Percentiles rank a stretch among this genome's conserved stretches.
Evolutionary conservation across 2,797 vertebrate genomes (phyloP).

Genomic region (Psittacula derbiana): DNA sequence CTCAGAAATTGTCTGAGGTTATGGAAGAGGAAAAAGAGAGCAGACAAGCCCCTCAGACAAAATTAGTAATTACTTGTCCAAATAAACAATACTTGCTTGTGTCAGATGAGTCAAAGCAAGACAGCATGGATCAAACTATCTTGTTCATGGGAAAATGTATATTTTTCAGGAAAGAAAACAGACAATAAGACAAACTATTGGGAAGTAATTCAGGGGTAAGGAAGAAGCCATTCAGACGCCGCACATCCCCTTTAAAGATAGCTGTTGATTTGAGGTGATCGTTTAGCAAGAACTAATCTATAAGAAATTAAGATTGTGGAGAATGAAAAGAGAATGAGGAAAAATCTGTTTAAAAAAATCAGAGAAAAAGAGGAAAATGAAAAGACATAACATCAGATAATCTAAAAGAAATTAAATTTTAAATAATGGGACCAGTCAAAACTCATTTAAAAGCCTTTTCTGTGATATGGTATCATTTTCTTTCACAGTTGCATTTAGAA

Average conservation of each 20-base stretch:
- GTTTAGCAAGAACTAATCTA: neutral
- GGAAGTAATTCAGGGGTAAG: neutral
- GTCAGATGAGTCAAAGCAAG: neutral
- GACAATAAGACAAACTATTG: neutral
- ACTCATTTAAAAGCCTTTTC: neutral
- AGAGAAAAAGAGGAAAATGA: neutral
- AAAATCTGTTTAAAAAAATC: neutral
- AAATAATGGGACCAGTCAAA: neutral
- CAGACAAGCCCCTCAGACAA: neutral
- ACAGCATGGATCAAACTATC: neutral
- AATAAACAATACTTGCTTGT: neutral
- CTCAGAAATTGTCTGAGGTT: neutral
- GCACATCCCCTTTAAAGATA: neutral
- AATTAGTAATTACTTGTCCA: neutral
- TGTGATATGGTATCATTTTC: neutral
- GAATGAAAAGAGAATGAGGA: neutral
- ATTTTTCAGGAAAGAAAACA: neutral
- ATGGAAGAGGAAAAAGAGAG: neutral
- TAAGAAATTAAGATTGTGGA: neutral
- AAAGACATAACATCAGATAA: neutral
- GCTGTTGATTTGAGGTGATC: neutral
- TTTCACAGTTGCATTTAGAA: neutral
- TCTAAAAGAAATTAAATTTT: neutral
- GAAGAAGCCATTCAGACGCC: neutral
- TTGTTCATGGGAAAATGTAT: neutral